These are phyloP conservation scores for Drosophila navojoa DNA, from an alignment of 1,140 invertebrate species.

Conservation along the genomic window DNA sequence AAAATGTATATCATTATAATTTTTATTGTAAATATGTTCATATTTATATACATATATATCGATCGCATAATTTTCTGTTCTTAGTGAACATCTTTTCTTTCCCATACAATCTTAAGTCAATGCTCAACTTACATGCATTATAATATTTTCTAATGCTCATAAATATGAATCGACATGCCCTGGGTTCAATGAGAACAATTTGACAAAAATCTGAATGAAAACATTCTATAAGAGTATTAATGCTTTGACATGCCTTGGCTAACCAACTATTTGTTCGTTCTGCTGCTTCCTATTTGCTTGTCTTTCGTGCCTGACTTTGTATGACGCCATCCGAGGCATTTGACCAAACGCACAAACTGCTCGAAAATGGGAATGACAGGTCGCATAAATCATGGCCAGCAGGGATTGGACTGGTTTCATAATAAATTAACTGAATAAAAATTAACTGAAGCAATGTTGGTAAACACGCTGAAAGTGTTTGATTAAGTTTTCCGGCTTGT, in stretches of 20 bases:
- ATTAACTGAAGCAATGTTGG: neutral
- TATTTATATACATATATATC: no score
- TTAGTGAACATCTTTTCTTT: no score
- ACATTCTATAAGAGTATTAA: neutral
- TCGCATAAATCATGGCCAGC: constrained; percentile 65
- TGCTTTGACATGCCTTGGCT: neutral
- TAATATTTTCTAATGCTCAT: neutral
- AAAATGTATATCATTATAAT: no score
- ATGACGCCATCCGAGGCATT: constrained; percentile 65
- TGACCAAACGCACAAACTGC: constrained; percentile 22
- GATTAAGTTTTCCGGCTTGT: constrained; percentile 8
- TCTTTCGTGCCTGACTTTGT: constrained; percentile 5
- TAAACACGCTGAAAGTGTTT: constrained; percentile 28
- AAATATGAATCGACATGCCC: neutral
- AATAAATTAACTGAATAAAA: constrained; percentile 7
- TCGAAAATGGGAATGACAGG: constrained; percentile 58
- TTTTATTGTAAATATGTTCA: no score
- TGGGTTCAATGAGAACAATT: neutral
- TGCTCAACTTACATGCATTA: neutral
- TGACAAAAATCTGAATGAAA: neutral
- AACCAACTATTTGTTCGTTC: neutral
- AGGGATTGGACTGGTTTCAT: neutral
- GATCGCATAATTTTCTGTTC: no score
- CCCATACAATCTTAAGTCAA: no score
- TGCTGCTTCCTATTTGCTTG: neutral